These are phyloP conservation scores for Mythimna vitellina DNA, from an alignment of 2,888 invertebrate species.

Conservation along the genomic window DNA sequence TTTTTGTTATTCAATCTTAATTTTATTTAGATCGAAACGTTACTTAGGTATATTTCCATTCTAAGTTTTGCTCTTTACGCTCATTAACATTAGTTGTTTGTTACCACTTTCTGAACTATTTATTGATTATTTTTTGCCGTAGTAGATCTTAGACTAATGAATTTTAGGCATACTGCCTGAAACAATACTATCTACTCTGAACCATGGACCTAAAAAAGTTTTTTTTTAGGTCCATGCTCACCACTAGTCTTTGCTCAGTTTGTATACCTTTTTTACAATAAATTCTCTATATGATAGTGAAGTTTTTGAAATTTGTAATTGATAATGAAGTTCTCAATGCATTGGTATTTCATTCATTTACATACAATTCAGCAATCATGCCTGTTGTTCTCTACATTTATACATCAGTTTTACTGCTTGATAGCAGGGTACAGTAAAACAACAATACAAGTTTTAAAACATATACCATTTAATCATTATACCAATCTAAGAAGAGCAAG, in stretches of 20 bases:
- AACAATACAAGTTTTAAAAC: background rate
- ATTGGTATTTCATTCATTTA: background rate
- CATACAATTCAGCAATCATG: background rate
- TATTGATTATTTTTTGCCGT: too few species aligned
- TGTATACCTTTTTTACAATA: background rate
- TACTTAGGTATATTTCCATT: background rate
- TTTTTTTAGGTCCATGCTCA: too few species aligned
- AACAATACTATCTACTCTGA: too few species aligned
- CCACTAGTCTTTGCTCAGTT: too few species aligned
- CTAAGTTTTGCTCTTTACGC: background rate
- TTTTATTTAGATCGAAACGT: background rate
- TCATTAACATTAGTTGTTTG: background rate
- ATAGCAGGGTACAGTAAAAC: conserved; percentile 1
- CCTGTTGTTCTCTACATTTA: background rate
- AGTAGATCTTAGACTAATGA: too few species aligned
- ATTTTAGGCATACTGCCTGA: too few species aligned
- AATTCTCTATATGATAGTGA: background rate
- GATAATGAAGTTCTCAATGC: background rate
- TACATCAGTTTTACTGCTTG: background rate
- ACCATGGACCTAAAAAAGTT: too few species aligned
- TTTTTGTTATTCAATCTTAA: background rate
- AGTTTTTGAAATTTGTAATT: background rate
- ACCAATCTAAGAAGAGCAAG: conserved; percentile 99
- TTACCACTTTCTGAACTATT: conserved; percentile 9
- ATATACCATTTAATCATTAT: conserved; percentile 93